phyloP scores from a whole-genome alignment of 2,113 vertebrate genomes.

The Neotragus pygmaeus region DNA sequence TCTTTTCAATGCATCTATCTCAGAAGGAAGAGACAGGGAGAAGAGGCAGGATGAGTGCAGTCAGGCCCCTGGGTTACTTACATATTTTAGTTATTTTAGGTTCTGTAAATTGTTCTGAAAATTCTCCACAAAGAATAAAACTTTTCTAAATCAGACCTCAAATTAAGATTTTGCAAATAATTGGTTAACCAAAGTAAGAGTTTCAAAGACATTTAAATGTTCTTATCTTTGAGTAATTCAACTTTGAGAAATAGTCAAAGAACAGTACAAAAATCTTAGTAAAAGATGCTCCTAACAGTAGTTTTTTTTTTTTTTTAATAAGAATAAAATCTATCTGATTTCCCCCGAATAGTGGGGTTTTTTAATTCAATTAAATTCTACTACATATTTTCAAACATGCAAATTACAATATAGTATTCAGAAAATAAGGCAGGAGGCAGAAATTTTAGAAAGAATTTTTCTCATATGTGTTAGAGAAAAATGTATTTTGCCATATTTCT shows the following conservation, averaged over 20 bases:
- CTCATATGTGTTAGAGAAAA: neutral
- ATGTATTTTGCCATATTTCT: neutral
- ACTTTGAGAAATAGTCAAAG: neutral
- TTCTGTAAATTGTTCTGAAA: neutral
- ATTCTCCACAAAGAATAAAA: neutral
- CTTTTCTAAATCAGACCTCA: neutral
- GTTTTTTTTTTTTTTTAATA: neutral
- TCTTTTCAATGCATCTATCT: neutral
- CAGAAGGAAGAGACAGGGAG: neutral
- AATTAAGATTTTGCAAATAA: neutral
- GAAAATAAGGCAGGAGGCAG: neutral
- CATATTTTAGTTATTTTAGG: neutral
- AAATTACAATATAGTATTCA: neutral
- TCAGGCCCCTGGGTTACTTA: neutral
- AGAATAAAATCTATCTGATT: neutral
- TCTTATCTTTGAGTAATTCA: neutral
- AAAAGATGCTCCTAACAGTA: neutral
- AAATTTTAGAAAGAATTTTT: neutral
- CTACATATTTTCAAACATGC: neutral
- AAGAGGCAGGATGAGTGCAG: rapidly evolving
- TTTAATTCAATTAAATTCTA: neutral
- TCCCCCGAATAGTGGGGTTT: neutral
- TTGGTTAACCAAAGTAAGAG: neutral
- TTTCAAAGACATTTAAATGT: neutral
- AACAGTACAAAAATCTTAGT: neutral